Evolutionary conservation across 2,797 vertebrate genomes (phyloP).

Genomic region (Avahi laniger): DNA sequence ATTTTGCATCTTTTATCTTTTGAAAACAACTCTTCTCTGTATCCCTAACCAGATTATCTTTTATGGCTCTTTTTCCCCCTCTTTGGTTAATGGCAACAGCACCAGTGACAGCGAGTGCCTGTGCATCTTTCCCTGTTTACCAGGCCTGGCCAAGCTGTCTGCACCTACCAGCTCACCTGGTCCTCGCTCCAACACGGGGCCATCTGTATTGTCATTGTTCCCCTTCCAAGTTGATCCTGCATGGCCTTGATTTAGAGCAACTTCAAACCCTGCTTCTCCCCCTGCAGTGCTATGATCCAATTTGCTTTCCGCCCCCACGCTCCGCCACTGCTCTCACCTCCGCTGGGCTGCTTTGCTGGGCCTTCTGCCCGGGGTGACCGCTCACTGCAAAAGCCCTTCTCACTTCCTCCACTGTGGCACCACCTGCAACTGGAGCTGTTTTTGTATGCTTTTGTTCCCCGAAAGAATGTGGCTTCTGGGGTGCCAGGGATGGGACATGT

Average conservation of each 20-base stretch:
- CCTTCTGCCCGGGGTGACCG: not conserved
- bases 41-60: too few relatives aligned
- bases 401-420: not conserved
- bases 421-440: not conserved
- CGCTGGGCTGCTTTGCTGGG: too few relatives aligned
- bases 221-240: fast-evolving
- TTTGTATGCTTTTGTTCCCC: not conserved
- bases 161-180: fast-evolving
- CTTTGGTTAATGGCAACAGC: not conserved
- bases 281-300: too few relatives aligned
- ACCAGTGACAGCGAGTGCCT: fast-evolving
- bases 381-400: too few relatives aligned
- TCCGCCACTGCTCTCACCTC: not conserved
- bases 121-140: fast-evolving
- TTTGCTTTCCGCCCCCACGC: not conserved
- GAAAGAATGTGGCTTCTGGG: not conserved
- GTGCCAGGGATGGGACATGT: not conserved
- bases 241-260: too few relatives aligned
- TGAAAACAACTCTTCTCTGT: fast-evolving
- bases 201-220: fast-evolving
- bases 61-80: fast-evolving
- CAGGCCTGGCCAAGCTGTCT: too few relatives aligned
- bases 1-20: not conserved
- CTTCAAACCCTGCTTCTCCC: too few relatives aligned
- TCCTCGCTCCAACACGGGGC: fast-evolving